Conservation (phyloP, 2,113 vertebrate genomes). For the Megaleporinus macrocephalus region DNA sequence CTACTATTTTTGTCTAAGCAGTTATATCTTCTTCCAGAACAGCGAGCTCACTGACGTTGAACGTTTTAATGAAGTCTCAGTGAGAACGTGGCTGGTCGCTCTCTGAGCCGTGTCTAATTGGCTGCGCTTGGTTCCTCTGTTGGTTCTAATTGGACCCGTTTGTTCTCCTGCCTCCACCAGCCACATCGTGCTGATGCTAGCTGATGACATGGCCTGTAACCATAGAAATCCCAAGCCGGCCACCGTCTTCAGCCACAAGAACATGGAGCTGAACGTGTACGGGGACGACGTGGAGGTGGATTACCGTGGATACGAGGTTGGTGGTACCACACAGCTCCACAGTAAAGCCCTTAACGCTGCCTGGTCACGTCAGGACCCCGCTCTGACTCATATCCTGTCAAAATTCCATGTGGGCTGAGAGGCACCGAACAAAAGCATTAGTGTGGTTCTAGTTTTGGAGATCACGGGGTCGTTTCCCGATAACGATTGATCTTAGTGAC, state of each 20-base stretch:
- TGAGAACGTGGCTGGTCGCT: not conserved
- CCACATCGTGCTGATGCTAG: constrained; percentile 97
- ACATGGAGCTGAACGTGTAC: constrained; percentile 98
- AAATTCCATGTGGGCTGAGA: not conserved
- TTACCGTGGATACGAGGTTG: constrained; percentile 96
- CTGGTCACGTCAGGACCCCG: not conserved
- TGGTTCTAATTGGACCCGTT: constrained; percentile 24
- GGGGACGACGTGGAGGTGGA: constrained; percentile 98
- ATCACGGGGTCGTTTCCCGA: no score
- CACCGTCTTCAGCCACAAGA: constrained; percentile 98
- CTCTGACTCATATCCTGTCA: not conserved
- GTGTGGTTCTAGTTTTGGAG: not conserved
- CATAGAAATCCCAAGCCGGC: constrained; percentile 96
- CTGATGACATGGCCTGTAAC: constrained; percentile 99
- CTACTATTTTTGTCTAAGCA: no score
- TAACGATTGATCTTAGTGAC: no score
- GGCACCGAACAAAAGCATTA: not conserved
- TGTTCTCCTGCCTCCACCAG: constrained; percentile 67
- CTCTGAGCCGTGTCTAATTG: not conserved
- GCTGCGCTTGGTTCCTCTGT: not conserved
- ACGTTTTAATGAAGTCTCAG: not conserved
- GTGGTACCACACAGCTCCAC: constrained; percentile 6
- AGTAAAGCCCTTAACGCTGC: not conserved
- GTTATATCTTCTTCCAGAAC: not conserved
- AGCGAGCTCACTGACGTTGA: not conserved